A percentile compares a stretch with the other conserved stretches of the same genome.
Evolutionary conservation across 92 coral and sea anemone genomes (phyloP).

Genomic region (Desmophyllum pertusum): DNA sequence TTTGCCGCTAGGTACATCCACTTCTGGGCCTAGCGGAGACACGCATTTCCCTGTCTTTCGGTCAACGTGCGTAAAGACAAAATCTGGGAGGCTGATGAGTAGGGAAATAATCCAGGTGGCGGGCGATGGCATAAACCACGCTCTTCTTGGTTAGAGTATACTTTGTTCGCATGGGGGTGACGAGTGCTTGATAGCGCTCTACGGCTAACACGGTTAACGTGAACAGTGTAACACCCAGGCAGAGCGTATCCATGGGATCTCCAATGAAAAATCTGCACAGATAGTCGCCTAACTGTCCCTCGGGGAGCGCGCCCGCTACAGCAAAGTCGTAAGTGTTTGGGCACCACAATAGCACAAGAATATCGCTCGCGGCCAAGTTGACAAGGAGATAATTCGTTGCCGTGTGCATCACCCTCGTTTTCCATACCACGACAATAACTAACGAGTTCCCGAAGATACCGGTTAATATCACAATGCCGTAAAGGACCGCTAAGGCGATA

Average conservation of each 20-base stretch:
- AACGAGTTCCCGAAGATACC: slow-evolving; percentile 37
- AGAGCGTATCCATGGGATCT: slow-evolving; percentile 23
- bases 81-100: slow-evolving; percentile 34
- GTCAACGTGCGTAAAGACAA: slow-evolving; percentile 33
- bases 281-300: slow-evolving; percentile 19
- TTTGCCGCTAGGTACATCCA: not conserved
- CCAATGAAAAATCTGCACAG: slow-evolving; percentile 41
- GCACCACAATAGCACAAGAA: slow-evolving; percentile 39
- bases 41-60: slow-evolving; percentile 16
- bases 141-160: slow-evolving; percentile 24
- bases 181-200: slow-evolving; percentile 41
- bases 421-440: slow-evolving; percentile 45
- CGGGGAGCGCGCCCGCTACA: slow-evolving; percentile 13
- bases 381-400: slow-evolving; percentile 43
- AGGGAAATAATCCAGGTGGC: slow-evolving; percentile 29
- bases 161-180: slow-evolving; percentile 35
- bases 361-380: slow-evolving; percentile 43
- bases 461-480: slow-evolving; percentile 28
- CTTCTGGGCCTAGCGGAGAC: slow-evolving; percentile 30
- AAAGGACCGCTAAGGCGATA: slow-evolving; percentile 31
- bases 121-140: slow-evolving; percentile 32
- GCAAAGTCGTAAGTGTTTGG: slow-evolving; percentile 36
- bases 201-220: slow-evolving; percentile 32
- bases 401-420: slow-evolving; percentile 34
- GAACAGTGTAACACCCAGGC: slow-evolving; percentile 38